phyloP scores from a whole-genome alignment of 64 coral and sea anemone genomes.

The Anthopleura sola region DNA sequence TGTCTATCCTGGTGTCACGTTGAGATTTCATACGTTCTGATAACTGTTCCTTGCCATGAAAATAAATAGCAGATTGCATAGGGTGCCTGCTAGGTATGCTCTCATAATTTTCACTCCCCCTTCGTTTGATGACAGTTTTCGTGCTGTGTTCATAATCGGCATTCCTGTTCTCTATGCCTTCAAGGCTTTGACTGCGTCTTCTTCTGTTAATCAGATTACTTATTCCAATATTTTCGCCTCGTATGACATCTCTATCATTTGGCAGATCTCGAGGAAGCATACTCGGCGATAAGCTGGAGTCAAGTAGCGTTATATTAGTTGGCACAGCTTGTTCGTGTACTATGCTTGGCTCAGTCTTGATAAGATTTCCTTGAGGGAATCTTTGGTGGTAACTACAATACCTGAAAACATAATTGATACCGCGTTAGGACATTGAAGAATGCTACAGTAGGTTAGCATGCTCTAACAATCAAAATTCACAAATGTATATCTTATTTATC shows the following conservation, averaged over 20 bases:
- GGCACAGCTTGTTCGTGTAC: background rate
- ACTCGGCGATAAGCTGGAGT: background rate
- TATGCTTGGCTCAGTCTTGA: background rate
- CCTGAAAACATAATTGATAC: background rate
- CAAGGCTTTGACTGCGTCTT: background rate
- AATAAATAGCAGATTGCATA: background rate
- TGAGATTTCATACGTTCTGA: background rate
- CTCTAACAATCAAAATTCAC: background rate
- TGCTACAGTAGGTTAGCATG: background rate
- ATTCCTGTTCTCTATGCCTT: background rate
- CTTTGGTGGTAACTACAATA: constrained; percentile 4
- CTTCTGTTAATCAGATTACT: background rate
- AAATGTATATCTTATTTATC: background rate
- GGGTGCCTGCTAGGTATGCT: background rate
- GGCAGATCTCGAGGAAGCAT: background rate
- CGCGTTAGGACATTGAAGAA: background rate
- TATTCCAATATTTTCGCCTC: background rate
- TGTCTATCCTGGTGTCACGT: background rate
- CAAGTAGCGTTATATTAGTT: background rate
- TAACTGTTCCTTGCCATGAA: background rate
- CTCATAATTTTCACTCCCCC: background rate
- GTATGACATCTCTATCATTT: background rate
- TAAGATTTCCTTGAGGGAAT: constrained; percentile 20
- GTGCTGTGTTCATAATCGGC: background rate
- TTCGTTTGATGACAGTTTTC: background rate